These are phyloP conservation scores for Arrhamphus sclerolepis DNA, from an alignment of 2,797 vertebrate species.

Conservation along the genomic window DNA sequence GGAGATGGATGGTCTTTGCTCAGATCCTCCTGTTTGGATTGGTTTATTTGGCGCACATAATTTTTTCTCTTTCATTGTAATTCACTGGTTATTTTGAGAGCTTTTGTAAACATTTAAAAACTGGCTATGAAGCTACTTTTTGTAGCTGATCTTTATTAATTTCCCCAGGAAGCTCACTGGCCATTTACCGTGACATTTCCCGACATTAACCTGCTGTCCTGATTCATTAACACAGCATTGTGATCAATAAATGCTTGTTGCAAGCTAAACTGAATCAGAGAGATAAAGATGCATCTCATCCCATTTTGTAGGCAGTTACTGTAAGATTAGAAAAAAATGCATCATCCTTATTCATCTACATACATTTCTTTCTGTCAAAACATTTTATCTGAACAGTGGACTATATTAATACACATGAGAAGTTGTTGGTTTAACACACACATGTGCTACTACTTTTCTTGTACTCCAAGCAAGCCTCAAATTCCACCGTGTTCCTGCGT, in stretches of 20 bases:
- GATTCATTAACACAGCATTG: constrained; percentile 17
- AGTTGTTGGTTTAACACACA: no score
- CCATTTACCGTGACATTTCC: background rate
- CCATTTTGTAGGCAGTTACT: constrained; percentile 1
- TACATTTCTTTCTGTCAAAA: no score
- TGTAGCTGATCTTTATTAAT: background rate
- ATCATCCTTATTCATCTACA: no score
- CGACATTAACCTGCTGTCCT: constrained; percentile 4
- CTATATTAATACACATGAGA: no score
- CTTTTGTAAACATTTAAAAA: constrained; percentile 7
- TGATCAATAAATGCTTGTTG: constrained; percentile 12
- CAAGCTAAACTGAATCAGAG: constrained; percentile 13
- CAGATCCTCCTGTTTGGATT: constrained; percentile 25
- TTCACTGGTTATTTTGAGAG: constrained; percentile 17
- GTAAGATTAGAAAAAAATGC: no score
- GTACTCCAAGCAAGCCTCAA: no score
- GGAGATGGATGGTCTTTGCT: constrained; percentile 39
- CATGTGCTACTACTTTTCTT: no score
- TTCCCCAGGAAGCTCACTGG: background rate
- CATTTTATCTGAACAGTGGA: no score
- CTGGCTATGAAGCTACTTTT: background rate
- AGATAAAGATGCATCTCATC: constrained; percentile 10
- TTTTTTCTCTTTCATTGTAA: constrained; percentile 10
- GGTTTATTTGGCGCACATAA: constrained; percentile 35
- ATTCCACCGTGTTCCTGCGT: no score